These are phyloP conservation scores for Napeogenes sylphis DNA, from an alignment of 2,888 invertebrate species.

Conservation along the genomic window DNA sequence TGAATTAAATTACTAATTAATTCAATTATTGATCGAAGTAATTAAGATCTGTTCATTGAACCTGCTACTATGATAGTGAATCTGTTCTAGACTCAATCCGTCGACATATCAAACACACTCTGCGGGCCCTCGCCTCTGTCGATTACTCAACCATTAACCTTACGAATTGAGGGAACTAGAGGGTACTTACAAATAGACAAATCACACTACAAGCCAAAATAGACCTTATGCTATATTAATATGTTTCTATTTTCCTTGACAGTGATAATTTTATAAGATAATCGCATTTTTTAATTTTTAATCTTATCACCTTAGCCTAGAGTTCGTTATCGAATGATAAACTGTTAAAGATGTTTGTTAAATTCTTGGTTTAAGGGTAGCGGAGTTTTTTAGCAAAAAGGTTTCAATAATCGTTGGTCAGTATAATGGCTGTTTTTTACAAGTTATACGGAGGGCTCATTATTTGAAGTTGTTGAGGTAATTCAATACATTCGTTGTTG, in stretches of 20 bases:
- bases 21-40: too few relatives aligned
- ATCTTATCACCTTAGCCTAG: conserved; percentile 31
- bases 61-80: conserved; percentile 20
- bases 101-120: conserved; percentile 62
- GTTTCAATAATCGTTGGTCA: conserved; percentile 57
- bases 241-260: conserved; percentile 32
- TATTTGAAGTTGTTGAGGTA: conserved; percentile 34
- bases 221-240: conserved; percentile 31
- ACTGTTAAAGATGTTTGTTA: conserved; percentile 36
- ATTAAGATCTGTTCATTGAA: background rate
- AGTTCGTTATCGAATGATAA: conserved; percentile 37
- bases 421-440: conserved; percentile 34
- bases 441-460: conserved; percentile 36
- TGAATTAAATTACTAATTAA: too few relatives aligned
- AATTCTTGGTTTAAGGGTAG: conserved; percentile 42
- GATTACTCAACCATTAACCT: conserved; percentile 69
- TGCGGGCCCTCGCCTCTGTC: conserved; percentile 51
- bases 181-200: conserved; percentile 40
- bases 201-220: conserved; percentile 28
- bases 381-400: conserved; percentile 45
- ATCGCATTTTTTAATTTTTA: conserved; percentile 26
- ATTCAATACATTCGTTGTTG: conserved; percentile 34
- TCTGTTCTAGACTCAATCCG: conserved; percentile 25
- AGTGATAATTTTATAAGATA: conserved; percentile 25
- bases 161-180: conserved; percentile 45